Evolutionary conservation across 1,140 invertebrate species (phyloP), one percentile per base, ranked within the genome.

Genomic region (Gryon sp.): DNA sequence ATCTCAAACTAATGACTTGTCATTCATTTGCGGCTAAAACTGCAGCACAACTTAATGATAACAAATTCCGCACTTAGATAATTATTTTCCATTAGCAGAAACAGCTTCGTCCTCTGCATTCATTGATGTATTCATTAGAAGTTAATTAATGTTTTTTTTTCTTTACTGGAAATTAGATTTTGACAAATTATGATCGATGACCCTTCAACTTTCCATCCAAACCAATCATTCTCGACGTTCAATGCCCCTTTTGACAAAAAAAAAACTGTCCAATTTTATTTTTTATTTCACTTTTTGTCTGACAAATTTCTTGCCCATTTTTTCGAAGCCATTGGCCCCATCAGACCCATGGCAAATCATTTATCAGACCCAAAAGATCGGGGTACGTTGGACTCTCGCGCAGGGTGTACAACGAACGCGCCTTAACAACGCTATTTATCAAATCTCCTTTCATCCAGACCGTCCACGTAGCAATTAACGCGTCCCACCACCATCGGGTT

Each of bases 381-480:
- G 66, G 73, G 75, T 79, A 78, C 76, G 79, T 79, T 76, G 81
- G 76, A 63, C n/a, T n/a, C 66, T 57, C 40, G 60, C 38, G 48
- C 28, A 57, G 60, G 45, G 55, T 50, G 68, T 63, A 76, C 66
- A 73, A 73, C 77, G 62, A 68, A 73, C 78, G 77, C 79, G 78
- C 76, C 75, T 84, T 81, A 83, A 82, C 83, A 83, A 78, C 83
- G 82, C 83, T 82, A 83, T 85, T 84, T 83, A 85, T 85, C 83
- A 84, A 83, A 78, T 78, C 77, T 82, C 78, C 83, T 84, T 84
- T 83, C 83, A 83, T 83, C 82, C 81, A 78, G 69, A 78, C 83
- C 81, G 79, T 83, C 82, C 77, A 81, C 83, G 74, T 83, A 84
- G 83, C 83, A 85, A 84, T 85, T 85, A 85, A 84, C 82, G 81